Percentiles rank a stretch among this genome's conserved stretches.
Evolutionary conservation across 2,888 invertebrate genomes (phyloP).

Genomic region (Unio pictorum): DNA sequence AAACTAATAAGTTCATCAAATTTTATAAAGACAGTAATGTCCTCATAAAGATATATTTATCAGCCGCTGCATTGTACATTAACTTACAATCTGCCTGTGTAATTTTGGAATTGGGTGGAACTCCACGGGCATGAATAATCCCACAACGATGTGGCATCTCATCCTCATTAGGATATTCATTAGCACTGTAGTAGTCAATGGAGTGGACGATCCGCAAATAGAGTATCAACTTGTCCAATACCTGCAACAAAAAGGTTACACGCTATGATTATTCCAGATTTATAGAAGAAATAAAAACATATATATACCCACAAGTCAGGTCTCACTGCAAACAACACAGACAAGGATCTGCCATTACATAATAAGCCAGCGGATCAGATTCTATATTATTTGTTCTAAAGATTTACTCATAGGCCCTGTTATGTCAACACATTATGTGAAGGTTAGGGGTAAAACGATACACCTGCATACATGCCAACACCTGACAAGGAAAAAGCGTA

Average conservation of each 20-base stretch:
- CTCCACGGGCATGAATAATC: conserved; percentile 96
- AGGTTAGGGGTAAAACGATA: too few relatives aligned
- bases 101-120: conserved; percentile 85
- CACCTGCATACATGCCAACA: too few relatives aligned
- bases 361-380: too few relatives aligned
- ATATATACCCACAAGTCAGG: background rate
- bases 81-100: conserved; percentile 70
- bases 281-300: background rate
- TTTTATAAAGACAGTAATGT: too few relatives aligned
- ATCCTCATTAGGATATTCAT: conserved; percentile 99
- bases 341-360: too few relatives aligned
- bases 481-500: too few relatives aligned
- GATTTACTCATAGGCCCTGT: too few relatives aligned
- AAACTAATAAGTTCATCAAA: too few relatives aligned
- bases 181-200: conserved; percentile 98
- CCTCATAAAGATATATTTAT: background rate
- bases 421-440: too few relatives aligned
- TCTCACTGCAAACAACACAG: too few relatives aligned
- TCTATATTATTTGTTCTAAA: too few relatives aligned
- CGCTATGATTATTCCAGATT: background rate
- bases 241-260: conserved; percentile 65
- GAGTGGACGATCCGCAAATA: conserved; percentile 98
- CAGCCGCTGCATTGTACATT: background rate
- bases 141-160: conserved; percentile 99
- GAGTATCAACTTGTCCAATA: conserved; percentile 85